Evolutionary conservation across 2,888 invertebrate species (phyloP), one percentile per base, ranked within the genome.

Genomic region (Carcina quercana): DNA sequence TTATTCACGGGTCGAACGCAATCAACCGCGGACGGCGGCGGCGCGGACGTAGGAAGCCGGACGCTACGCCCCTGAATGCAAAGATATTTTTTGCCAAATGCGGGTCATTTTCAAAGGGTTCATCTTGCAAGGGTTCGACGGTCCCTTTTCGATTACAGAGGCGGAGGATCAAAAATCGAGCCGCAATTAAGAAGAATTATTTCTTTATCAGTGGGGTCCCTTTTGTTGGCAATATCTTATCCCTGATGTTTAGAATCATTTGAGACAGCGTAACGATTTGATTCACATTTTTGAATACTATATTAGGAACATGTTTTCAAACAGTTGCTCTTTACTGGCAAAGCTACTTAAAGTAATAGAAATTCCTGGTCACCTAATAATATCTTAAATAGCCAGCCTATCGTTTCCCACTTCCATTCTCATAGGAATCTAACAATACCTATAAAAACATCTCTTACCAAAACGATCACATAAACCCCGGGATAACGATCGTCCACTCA

Each of bases 31-130:
- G 59, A 50, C 56, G 51, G 53, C 43, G 51, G 53, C n/a, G n/a
- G n/a, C n/a, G n/a, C n/a, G n/a, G 51, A 53, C 57, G 59, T 56
- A 47, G 51, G 51, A 53, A 51, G 48, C 65, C 76, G 76, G 80
- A 80, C 72, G 68, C 72, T 63, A 59, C 68, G 67, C 61, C 59
- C 51, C 66, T 61, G 79, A 82, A 80, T 82, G 79, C 73, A 74
- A 80, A 83, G 76, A 79, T 76, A 82, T 79, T 79, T 76, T 59
- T 70, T 71, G 55, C 62, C 62, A 68, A 76, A 76, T 68, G 65
- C 65, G 63, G 68, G 65, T 71, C 76, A 65, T 72, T 79, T 74
- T 73, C 71, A 76, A 80, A 79, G 72, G 78, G 73, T 68, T 71
- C 57, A 47, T 59, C 67, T 74, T 69, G 68, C 66, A 67, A 71